A percentile compares a stretch with the other conserved stretches of the same genome.
phyloP scores from a whole-genome alignment of 2,797 vertebrate species.

The Platyrinchus mystaceus region DNA sequence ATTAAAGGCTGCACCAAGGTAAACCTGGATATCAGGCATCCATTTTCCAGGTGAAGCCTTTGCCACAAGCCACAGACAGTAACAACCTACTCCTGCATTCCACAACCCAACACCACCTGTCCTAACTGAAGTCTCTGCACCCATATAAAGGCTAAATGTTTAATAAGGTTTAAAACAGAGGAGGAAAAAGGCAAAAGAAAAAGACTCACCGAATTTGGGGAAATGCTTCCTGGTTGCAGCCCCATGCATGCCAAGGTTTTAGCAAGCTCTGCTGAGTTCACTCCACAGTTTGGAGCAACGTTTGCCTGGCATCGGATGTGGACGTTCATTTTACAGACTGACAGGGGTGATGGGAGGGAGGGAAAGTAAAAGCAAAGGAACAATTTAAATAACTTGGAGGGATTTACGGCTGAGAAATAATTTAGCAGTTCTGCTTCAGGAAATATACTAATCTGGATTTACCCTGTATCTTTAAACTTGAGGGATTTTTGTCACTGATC shows the following conservation, averaged over 20 bases:
- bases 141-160: neutral
- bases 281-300: constrained; percentile 93
- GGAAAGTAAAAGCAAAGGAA: neutral
- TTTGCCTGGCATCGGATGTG: constrained; percentile 96
- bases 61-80: neutral
- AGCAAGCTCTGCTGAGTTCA: constrained; percentile 91
- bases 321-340: constrained; percentile 97
- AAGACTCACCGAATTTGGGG: constrained; percentile 76
- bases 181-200: neutral
- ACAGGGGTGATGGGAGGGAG: neutral
- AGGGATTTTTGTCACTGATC: neutral
- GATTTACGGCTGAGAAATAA: neutral
- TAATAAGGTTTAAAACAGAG: neutral
- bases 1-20: neutral
- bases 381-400: neutral
- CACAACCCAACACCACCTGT: neutral
- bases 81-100: neutral
- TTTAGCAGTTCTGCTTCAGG: neutral
- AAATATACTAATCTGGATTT: neutral
- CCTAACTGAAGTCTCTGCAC: neutral
- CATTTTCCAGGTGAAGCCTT: neutral
- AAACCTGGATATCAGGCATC: neutral
- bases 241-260: constrained; percentile 94
- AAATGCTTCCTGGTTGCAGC: constrained; percentile 87
- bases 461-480: neutral